Conservation (phyloP, 2,797 vertebrate species). For the Helostoma temminkii region DNA sequence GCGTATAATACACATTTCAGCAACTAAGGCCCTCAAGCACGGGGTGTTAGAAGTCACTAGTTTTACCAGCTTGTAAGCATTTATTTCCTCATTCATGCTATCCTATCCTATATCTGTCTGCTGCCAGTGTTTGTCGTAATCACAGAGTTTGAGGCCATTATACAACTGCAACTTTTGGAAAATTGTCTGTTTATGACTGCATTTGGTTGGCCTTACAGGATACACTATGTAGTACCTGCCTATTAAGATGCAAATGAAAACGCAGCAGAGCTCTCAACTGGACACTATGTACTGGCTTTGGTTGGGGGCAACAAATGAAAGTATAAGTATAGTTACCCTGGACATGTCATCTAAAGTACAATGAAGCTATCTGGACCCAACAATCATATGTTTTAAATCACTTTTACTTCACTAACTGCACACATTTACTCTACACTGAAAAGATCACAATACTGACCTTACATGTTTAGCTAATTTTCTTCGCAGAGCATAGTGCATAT, state of each 20-base stretch:
- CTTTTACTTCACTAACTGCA: too few relatives aligned
- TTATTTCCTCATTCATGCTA: constrained; percentile 20
- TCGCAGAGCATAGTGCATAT: too few relatives aligned
- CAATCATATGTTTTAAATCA: too few relatives aligned
- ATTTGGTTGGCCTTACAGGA: constrained; percentile 21
- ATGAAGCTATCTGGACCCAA: not conserved
- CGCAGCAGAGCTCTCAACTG: constrained; percentile 23
- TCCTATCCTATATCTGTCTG: constrained; percentile 10
- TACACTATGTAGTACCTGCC: constrained; percentile 1
- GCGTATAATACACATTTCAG: constrained; percentile 46
- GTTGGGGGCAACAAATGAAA: constrained; percentile 27
- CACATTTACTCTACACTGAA: too few relatives aligned
- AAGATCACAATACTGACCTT: too few relatives aligned
- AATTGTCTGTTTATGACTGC: constrained; percentile 12
- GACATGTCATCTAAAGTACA: not conserved
- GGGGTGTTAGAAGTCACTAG: constrained; percentile 6
- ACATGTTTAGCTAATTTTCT: too few relatives aligned
- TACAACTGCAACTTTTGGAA: constrained; percentile 6
- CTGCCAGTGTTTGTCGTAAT: constrained; percentile 16
- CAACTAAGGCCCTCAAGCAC: constrained; percentile 29
- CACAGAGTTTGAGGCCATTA: constrained; percentile 10
- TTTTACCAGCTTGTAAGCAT: constrained; percentile 29
- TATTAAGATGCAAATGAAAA: constrained; percentile 14
- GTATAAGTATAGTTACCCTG: constrained; percentile 2
- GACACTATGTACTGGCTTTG: constrained; percentile 7